Conservation (phyloP, 2,888 invertebrate species). For the Drosophila mulleri region DNA sequence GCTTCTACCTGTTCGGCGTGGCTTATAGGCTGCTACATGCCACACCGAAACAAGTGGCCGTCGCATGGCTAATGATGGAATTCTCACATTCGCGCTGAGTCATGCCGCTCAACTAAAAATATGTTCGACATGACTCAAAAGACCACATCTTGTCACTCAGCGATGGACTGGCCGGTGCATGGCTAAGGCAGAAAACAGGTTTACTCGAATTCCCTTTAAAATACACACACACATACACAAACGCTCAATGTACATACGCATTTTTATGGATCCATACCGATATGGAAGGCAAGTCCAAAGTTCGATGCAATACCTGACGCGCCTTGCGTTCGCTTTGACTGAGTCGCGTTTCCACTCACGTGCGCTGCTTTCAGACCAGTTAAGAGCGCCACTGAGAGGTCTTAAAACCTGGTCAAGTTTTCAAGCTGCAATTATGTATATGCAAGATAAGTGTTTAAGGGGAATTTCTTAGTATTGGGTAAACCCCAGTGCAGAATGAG, state of each 20-base stretch:
- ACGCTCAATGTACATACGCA: conserved; percentile 18
- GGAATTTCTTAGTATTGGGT: conserved; percentile 48
- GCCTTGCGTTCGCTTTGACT: conserved; percentile 25
- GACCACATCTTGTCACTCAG: conserved; percentile 25
- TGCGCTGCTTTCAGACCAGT: conserved; percentile 44
- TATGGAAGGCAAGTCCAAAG: conserved; percentile 58
- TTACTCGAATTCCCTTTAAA: conserved; percentile 55
- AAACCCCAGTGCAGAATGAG: conserved; percentile 41
- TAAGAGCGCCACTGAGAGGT: conserved; percentile 9
- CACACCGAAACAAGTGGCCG: conserved; percentile 41
- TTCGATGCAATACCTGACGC: conserved; percentile 46
- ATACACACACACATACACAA: conserved; percentile 24
- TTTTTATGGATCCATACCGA: conserved; percentile 33
- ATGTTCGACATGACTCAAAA: conserved; percentile 49
- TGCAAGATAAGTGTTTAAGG: conserved; percentile 25
- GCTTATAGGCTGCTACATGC: conserved; percentile 18
- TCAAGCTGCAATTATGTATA: conserved; percentile 43
- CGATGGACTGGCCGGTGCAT: conserved; percentile 30
- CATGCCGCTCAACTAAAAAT: conserved; percentile 41
- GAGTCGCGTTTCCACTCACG: conserved; percentile 56
- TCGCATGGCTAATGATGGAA: conserved; percentile 36
- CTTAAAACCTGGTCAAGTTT: conserved; percentile 18
- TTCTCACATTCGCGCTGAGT: conserved; percentile 54
- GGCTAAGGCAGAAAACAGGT: conserved; percentile 56
- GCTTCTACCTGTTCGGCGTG: conserved; percentile 2